Evolutionary conservation across 2,113 vertebrate genomes (phyloP).

Genomic region (Lethenteron reissneri): DNA sequence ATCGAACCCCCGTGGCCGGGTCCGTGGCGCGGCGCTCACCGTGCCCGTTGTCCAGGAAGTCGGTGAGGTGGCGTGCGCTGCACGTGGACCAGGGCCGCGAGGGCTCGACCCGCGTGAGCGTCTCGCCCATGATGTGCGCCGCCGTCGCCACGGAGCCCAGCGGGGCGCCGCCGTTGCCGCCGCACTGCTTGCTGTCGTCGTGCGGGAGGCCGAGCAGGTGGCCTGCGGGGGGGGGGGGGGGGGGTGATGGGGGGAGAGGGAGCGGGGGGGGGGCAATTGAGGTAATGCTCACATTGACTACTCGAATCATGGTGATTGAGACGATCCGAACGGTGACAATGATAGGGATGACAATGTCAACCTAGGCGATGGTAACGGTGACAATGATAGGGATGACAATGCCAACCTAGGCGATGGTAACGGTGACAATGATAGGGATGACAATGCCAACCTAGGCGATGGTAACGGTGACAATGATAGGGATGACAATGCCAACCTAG

Average conservation of each 20-base stretch:
- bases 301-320: too few relatives aligned
- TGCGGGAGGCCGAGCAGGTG: slow-evolving; percentile 35
- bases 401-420: too few relatives aligned
- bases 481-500: too few relatives aligned
- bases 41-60: slow-evolving; percentile 29
- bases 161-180: slow-evolving; percentile 9
- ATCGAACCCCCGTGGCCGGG: too few relatives aligned
- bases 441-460: too few relatives aligned
- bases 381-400: too few relatives aligned
- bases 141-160: too few relatives aligned
- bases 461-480: too few relatives aligned
- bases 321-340: too few relatives aligned
- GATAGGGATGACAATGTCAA: too few relatives aligned
- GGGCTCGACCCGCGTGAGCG: slow-evolving; percentile 24
- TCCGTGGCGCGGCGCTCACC: slow-evolving; percentile 15
- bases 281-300: neutral
- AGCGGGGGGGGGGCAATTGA: neutral
- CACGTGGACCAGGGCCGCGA: slow-evolving; percentile 32
- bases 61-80: slow-evolving; percentile 26
- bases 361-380: too few relatives aligned
- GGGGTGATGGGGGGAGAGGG: neutral
- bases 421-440: too few relatives aligned
- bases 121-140: slow-evolving; percentile 22
- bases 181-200: slow-evolving; percentile 23
- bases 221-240: slow-evolving; percentile 13